Evolutionary conservation across 2,888 invertebrate genomes (phyloP).

Genomic region (Emmelina monodactyla): DNA sequence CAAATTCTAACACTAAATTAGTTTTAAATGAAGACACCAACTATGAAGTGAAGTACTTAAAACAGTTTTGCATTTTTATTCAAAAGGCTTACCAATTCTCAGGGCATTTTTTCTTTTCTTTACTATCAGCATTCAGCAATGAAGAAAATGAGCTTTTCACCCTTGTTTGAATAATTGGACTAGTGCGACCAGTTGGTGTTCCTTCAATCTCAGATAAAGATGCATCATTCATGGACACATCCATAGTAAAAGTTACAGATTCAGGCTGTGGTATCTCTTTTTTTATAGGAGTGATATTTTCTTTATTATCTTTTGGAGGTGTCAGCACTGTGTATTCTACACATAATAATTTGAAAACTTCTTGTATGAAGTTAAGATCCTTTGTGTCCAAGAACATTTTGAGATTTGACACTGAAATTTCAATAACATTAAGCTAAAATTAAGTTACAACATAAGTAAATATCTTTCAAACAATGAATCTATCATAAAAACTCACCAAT

Average conservation of each 20-base stretch:
- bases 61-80: too few species aligned
- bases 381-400: slow-evolving; percentile 38
- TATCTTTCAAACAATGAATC: not conserved
- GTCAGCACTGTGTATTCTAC: slow-evolving; percentile 21
- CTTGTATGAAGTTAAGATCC: slow-evolving; percentile 31
- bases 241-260: slow-evolving; percentile 16
- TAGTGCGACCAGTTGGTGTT: slow-evolving; percentile 39
- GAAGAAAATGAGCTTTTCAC: not conserved
- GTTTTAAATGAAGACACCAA: too few species aligned
- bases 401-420: slow-evolving; percentile 28
- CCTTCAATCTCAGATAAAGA: slow-evolving; percentile 43
- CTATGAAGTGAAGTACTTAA: too few species aligned
- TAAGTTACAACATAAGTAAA: not conserved
- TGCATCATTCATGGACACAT: slow-evolving; percentile 26
- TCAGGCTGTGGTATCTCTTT: too few species aligned
- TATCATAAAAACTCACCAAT: slow-evolving; percentile 29
- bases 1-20: too few species aligned
- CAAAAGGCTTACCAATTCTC: slow-evolving; percentile 30
- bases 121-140: not conserved
- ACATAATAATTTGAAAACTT: slow-evolving; percentile 36
- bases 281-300: too few species aligned
- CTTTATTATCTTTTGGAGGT: slow-evolving; percentile 14
- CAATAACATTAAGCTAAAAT: not conserved
- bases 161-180: slow-evolving; percentile 42
- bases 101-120: slow-evolving; percentile 36